Evolutionary conservation across 2,113 vertebrate genomes (phyloP).

Genomic region (Ploceus nigricollis): DNA sequence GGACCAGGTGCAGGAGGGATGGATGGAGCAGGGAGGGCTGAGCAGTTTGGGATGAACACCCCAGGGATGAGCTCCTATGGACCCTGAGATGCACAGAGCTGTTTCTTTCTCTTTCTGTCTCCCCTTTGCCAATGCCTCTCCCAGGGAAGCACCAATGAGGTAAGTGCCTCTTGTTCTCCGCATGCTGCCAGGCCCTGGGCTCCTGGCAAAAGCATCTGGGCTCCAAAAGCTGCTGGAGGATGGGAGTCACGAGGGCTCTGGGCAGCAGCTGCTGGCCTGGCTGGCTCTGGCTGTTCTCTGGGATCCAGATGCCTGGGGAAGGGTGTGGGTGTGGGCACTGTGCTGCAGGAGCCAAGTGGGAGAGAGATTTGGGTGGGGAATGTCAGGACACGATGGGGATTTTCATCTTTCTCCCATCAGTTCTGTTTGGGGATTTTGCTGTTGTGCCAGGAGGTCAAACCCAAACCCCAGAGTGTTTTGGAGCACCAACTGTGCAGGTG

Average conservation of each 20-base stretch:
- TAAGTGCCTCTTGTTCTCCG: constrained; percentile 64
- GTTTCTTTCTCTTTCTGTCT: constrained; percentile 26
- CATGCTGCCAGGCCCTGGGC: background rate
- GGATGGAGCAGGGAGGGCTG: background rate
- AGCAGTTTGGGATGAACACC: background rate
- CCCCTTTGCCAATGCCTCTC: constrained; percentile 57
- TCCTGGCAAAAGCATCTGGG: rapidly evolving
- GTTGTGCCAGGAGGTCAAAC: background rate
- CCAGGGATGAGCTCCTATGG: background rate
- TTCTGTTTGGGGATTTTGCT: background rate
- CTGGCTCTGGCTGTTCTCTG: background rate
- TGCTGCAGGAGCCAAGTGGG: rapidly evolving
- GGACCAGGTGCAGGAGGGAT: background rate
- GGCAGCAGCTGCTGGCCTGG: background rate
- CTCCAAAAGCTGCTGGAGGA: background rate
- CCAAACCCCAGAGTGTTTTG: background rate
- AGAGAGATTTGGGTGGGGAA: background rate
- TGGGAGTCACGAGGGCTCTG: background rate
- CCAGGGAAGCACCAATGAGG: constrained; percentile 98
- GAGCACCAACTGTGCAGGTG: background rate
- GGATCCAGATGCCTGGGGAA: background rate
- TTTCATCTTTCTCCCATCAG: background rate
- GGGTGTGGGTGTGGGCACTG: background rate
- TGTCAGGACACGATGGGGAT: rapidly evolving
- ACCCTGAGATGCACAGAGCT: constrained; percentile 25